Evolutionary conservation across 1,140 invertebrate genomes (phyloP), one percentile per base, ranked within the genome.

Genomic region (Caenorhabditis inopinata): DNA sequence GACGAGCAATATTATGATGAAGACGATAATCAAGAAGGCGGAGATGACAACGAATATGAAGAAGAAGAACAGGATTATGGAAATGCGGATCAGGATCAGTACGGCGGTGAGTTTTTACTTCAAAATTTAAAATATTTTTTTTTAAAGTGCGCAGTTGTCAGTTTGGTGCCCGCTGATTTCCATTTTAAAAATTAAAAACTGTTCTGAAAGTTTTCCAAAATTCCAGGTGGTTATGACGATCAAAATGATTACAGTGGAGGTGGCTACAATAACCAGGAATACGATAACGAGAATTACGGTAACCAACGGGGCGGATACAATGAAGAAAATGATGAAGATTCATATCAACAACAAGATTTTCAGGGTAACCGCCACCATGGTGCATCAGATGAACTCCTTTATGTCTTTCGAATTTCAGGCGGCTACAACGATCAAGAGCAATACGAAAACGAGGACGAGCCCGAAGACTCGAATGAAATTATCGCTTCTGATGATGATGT

Each of bases 1-100:
- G 75, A 76, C n/a, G 75, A 76, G 75, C 21, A 76, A 49, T 47
- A 76, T 23, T 47, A 76, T 2, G 75, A 76, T 7, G 75, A 76
- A 38, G 25, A 35, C 21, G 46, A 76, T n/a, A 45, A 76, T 21
- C 25, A 29, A 5, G 35, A 21, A 27, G 68, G 42, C 3, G 35
- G 9, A 14, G 42, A 46, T 18, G 47, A 62, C 18, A 7, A 81
- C 3, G 68, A 51, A 18, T 42, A 78, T 18, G 5, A 48, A 3
- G 16, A 47, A 5, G 29, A 79, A n/a, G n/a, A n/a, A n/a, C n/a
- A n/a, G 5, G 76, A 32, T 16, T 47, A 76, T 51, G 74, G 35
- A 76, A 14, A 14, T 42, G 38, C 6, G 6, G 38, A n/a, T n/a
- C n/a, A n/a, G n/a, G n/a, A n/a, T n/a, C n/a, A n/a, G n/a, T n/a